Evolutionary conservation across 2,113 vertebrate species (phyloP).

Genomic region (Aphelocoma coerulescens): DNA sequence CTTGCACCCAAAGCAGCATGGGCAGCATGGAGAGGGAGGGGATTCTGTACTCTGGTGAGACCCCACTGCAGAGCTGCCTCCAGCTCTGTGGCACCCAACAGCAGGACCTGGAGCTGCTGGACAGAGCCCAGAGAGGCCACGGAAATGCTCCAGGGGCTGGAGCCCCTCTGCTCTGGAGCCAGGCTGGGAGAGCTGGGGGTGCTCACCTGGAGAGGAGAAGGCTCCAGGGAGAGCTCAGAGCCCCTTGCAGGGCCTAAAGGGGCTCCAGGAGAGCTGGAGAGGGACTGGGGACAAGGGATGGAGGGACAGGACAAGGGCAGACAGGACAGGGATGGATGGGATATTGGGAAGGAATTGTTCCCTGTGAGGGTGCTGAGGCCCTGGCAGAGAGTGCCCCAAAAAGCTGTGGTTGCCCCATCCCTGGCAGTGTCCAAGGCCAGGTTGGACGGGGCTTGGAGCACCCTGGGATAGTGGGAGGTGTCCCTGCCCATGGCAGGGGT

Average conservation of each 20-base stretch:
- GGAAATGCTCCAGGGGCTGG: accelerated
- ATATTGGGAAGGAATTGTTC: accelerated
- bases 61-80: not conserved
- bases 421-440: not conserved
- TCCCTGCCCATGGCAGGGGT: accelerated
- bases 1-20: not conserved
- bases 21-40: not conserved
- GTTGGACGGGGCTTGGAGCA: accelerated
- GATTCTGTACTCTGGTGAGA: not conserved
- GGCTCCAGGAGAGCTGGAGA: not conserved
- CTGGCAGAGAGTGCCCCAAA: not conserved
- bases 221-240: not conserved
- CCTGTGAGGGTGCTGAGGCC: accelerated
- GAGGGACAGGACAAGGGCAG: not conserved
- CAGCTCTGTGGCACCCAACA: not conserved
- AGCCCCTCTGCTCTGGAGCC: not conserved
- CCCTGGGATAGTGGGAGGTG: accelerated
- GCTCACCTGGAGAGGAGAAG: not conserved
- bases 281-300: not conserved
- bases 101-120: not conserved
- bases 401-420: not conserved
- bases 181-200: not conserved
- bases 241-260: accelerated
- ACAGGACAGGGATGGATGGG: not conserved
- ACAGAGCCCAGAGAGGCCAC: accelerated